These are phyloP conservation scores for Ammodramus savannarum DNA, from an alignment of 2,113 vertebrate genomes.

Conservation along the genomic window DNA sequence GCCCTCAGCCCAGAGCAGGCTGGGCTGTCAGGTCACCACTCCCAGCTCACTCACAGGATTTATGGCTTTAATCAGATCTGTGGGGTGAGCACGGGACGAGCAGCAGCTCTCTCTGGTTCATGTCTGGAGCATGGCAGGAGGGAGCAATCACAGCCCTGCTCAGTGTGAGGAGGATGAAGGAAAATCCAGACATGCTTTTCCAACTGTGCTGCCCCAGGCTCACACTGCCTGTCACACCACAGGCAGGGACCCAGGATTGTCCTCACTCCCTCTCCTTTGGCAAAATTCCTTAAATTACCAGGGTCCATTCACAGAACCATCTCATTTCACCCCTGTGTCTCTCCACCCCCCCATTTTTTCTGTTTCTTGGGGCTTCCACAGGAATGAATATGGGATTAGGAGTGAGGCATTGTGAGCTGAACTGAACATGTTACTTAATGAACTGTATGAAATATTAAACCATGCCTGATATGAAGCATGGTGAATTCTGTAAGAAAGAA, in stretches of 20 bases:
- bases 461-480: not conserved
- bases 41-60: not conserved
- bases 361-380: not conserved
- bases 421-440: conserved; percentile 47
- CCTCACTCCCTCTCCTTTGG: not conserved
- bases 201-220: not conserved
- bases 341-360: not conserved
- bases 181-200: not conserved
- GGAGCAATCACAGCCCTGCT: not conserved
- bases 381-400: not conserved
- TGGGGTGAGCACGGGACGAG: accelerated
- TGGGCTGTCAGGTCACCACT: accelerated
- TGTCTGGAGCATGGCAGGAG: not conserved
- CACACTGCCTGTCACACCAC: accelerated
- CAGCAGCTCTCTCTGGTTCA: not conserved
- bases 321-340: not conserved
- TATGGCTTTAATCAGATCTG: not conserved
- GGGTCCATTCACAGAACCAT: not conserved
- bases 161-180: accelerated
- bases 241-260: not conserved
- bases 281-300: not conserved
- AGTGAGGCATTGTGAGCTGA: conserved; percentile 22
- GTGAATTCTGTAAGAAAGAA: conserved; percentile 41
- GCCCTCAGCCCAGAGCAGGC: not conserved
- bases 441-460: conserved; percentile 66